Conservation (phyloP, 1,140 invertebrate species). For the Asbolus verrucosus region DNA sequence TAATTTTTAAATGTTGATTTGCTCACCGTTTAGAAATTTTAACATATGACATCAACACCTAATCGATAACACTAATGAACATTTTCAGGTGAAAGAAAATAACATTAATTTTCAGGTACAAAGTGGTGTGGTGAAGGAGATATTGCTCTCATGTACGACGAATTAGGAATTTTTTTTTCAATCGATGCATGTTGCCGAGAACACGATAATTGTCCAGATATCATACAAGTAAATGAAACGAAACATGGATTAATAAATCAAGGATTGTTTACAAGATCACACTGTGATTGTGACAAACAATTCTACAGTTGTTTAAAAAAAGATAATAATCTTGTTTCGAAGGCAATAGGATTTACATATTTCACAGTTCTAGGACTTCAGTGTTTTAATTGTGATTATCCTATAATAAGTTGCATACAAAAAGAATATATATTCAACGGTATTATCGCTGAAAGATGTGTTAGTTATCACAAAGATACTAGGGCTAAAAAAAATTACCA, state of each 20-base stretch:
- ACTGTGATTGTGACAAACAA: conserved; percentile 76
- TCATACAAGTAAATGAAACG: conserved; percentile 49
- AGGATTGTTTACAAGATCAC: conserved; percentile 69
- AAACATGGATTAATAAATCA: conserved; percentile 60
- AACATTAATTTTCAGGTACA: conserved; percentile 64
- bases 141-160: conserved; percentile 63
- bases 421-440: no score
- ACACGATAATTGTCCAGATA: conserved; percentile 61
- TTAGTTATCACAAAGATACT: no score
- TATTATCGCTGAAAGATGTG: no score
- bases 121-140: conserved; percentile 72
- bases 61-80: no score
- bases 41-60: no score
- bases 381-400: conserved; percentile 77
- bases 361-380: conserved; percentile 74
- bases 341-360: conserved; percentile 73
- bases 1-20: neutral
- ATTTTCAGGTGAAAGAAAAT: no score
- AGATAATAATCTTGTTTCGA: conserved; percentile 66
- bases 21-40: no score
- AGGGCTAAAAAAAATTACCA: no score
- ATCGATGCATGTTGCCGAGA: conserved; percentile 69
- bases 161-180: conserved; percentile 67
- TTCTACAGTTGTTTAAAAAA: conserved; percentile 75
- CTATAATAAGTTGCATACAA: no score